These are phyloP conservation scores for Phaonia tiefii DNA, from an alignment of 2,888 invertebrate genomes.

Conservation along the genomic window DNA sequence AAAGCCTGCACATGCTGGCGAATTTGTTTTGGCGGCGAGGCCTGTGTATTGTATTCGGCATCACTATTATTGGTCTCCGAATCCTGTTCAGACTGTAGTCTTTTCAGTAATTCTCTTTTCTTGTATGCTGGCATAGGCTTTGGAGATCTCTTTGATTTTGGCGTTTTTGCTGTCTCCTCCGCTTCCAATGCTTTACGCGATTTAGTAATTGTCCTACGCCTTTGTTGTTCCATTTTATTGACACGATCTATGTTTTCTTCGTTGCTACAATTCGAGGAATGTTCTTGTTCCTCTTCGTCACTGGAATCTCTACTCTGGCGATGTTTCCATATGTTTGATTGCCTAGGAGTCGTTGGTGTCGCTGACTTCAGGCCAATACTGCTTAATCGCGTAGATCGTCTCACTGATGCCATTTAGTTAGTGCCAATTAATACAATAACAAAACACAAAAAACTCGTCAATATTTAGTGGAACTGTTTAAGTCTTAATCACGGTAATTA, in stretches of 20 bases:
- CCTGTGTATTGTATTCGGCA: conserved; percentile 63
- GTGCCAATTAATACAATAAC: background rate
- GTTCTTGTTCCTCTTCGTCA: conserved; percentile 71
- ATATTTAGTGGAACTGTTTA: background rate
- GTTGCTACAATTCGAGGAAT: conserved; percentile 53
- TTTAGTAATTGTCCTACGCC: background rate
- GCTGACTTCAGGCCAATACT: conserved; percentile 71
- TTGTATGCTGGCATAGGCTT: conserved; percentile 62
- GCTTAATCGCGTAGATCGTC: conserved; percentile 77
- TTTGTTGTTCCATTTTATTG: conserved; percentile 71
- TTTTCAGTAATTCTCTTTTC: conserved; percentile 57
- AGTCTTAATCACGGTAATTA: too few species aligned
- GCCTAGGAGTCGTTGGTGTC: conserved; percentile 67
- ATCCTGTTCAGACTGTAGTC: conserved; percentile 51
- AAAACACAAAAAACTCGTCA: background rate
- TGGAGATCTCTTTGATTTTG: conserved; percentile 63
- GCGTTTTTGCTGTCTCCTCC: conserved; percentile 70
- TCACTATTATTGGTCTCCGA: conserved; percentile 59
- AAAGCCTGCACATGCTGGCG: conserved; percentile 66
- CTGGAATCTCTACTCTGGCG: conserved; percentile 69
- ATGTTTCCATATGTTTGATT: conserved; percentile 73
- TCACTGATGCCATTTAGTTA: conserved; percentile 74
- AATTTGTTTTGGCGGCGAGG: conserved; percentile 78
- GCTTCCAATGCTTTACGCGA: background rate
- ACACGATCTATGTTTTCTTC: conserved; percentile 73